A percentile compares a stretch with the other conserved stretches of the same genome.
These are phyloP conservation scores for Heliocidaris tuberculata DNA, from an alignment of 35 echinoderm and acorn worm genomes.

Conservation along the genomic window DNA sequence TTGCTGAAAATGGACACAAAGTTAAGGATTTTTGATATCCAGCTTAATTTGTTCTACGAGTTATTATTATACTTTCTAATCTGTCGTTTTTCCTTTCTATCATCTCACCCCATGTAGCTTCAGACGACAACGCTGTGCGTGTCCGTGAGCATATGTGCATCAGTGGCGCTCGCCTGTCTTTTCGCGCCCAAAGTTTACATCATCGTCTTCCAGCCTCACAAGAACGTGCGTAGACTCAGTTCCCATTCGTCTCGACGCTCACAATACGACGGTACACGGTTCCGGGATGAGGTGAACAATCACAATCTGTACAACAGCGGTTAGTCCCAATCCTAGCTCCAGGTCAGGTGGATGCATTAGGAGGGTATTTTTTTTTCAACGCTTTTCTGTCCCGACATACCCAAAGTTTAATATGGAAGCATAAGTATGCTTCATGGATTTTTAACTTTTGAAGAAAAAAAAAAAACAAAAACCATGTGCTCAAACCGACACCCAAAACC, in stretches of 20 bases:
- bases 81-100: background rate
- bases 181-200: conserved; percentile 99
- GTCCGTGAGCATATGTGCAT: conserved; percentile 90
- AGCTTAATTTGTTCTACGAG: background rate
- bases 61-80: background rate
- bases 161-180: conserved; percentile 85
- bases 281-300: conserved; percentile 60
- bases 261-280: conserved; percentile 59
- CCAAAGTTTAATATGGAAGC: background rate
- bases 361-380: background rate
- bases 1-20: no score
- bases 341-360: conserved; percentile 26
- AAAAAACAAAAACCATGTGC: background rate
- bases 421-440: background rate
- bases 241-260: conserved; percentile 76
- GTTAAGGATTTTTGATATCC: no score
- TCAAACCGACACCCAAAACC: background rate
- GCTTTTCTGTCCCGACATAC: background rate
- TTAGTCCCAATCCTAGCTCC: conserved; percentile 28
- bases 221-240: conserved; percentile 91
- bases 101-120: conserved; percentile 49
- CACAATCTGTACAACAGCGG: conserved; percentile 47
- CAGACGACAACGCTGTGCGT: conserved; percentile 94
- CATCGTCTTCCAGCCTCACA: conserved; percentile 99
- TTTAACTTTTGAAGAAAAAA: background rate